Conservation (phyloP, 2,797 vertebrate species). For the Alauda arvensis region DNA sequence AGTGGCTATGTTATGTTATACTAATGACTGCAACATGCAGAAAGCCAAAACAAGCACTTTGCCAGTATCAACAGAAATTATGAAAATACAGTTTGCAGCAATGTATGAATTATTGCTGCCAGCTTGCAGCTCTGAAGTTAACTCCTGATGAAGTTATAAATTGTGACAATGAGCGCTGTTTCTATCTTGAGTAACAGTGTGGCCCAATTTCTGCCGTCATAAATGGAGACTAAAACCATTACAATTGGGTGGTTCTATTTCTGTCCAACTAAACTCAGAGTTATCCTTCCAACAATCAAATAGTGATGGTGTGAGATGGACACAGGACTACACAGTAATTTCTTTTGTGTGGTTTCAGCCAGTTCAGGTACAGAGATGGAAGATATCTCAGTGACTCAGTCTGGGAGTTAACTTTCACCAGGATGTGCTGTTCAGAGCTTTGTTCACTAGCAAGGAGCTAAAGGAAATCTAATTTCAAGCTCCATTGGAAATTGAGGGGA, state of each 20-base stretch:
- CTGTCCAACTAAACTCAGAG: background rate
- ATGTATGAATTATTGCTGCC: constrained; percentile 33
- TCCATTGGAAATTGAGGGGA: background rate
- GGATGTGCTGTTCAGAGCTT: background rate
- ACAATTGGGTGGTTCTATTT: constrained; percentile 1
- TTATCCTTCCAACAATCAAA: background rate
- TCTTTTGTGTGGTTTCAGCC: background rate
- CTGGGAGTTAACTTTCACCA: background rate
- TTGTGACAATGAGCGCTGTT: constrained; percentile 31
- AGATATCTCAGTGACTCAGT: background rate
- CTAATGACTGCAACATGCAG: constrained; percentile 39
- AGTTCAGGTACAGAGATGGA: background rate
- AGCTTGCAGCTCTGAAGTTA: constrained; percentile 33
- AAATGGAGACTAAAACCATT: constrained; percentile 8
- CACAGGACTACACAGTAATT: background rate
- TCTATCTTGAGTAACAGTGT: constrained; percentile 9
- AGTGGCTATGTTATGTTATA: constrained; percentile 29
- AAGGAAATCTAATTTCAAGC: constrained; percentile 11
- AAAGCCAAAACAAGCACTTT: constrained; percentile 52
- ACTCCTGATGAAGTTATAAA: constrained; percentile 43
- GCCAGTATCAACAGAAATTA: constrained; percentile 57
- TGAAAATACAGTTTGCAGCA: constrained; percentile 36
- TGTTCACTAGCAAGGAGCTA: background rate
- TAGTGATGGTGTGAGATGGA: background rate
- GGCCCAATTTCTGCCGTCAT: constrained; percentile 10